These are phyloP conservation scores for Taurulus bubalis DNA, from an alignment of 2,113 vertebrate species.

Conservation along the genomic window DNA sequence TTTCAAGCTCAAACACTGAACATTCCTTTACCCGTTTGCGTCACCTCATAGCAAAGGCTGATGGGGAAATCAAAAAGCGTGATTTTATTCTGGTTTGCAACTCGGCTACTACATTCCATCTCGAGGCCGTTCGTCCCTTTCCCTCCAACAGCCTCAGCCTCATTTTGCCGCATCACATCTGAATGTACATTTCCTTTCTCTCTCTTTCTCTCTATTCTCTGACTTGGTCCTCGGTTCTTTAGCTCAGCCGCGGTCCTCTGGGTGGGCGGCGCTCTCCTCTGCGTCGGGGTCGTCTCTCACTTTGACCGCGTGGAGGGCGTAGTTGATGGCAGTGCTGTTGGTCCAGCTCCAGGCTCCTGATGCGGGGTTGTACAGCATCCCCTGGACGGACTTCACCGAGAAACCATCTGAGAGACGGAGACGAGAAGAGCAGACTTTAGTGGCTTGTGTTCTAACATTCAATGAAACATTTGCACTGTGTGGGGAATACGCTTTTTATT, in stretches of 20 bases:
- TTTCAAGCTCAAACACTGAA: conserved; percentile 9
- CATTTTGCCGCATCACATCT: conserved; percentile 15
- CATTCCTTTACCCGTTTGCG: not conserved
- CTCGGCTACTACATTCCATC: not conserved
- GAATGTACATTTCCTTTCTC: not conserved
- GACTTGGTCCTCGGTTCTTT: not conserved
- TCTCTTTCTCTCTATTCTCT: not conserved
- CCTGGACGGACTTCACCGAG: conserved; percentile 86
- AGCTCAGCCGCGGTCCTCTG: conserved; percentile 55
- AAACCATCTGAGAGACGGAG: conserved; percentile 85
- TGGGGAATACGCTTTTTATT: not conserved
- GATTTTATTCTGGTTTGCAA: not conserved
- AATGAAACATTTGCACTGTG: too few relatives aligned
- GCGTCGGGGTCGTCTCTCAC: conserved; percentile 28
- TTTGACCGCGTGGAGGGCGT: conserved; percentile 91
- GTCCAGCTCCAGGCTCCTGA: conserved; percentile 90
- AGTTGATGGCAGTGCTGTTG: conserved; percentile 89
- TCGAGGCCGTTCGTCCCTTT: conserved; percentile 8
- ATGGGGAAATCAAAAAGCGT: not conserved
- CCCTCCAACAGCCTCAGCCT: conserved; percentile 6
- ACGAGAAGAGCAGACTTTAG: not conserved
- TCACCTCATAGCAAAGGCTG: not conserved
- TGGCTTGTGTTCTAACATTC: too few relatives aligned
- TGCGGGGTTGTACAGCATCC: conserved; percentile 93
- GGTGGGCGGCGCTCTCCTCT: conserved; percentile 30